A percentile compares a stretch with the other conserved stretches of the same genome.
phyloP scores from a whole-genome alignment of 2,797 vertebrate genomes.

The Sciurus carolinensis region DNA sequence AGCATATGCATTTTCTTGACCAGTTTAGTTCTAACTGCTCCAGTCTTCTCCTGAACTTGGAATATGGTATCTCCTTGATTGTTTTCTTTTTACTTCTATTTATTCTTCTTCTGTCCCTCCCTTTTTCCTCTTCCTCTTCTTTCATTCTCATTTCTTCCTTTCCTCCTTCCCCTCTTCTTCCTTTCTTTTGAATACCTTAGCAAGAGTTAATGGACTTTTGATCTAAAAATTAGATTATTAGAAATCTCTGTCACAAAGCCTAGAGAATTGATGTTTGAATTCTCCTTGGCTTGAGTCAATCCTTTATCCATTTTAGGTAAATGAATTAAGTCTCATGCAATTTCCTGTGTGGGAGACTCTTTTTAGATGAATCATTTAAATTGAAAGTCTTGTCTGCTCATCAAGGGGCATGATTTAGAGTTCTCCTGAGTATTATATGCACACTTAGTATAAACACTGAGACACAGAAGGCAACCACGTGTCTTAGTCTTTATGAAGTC shows the following conservation, averaged over 20 bases:
- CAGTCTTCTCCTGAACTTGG: background rate
- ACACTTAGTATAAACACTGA: slow-evolving; percentile 68
- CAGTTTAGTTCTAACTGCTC: background rate
- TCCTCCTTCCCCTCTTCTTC: background rate
- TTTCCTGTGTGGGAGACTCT: slow-evolving; percentile 85
- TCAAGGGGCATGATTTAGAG: slow-evolving; percentile 73
- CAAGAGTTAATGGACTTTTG: slow-evolving; percentile 76
- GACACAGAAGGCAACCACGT: slow-evolving; percentile 20
- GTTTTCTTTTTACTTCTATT: background rate
- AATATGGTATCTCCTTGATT: background rate
- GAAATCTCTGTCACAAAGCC: slow-evolving; percentile 65
- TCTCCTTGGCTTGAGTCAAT: slow-evolving; percentile 83
- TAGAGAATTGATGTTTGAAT: slow-evolving; percentile 77
- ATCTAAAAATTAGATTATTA: slow-evolving; percentile 75
- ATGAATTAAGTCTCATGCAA: slow-evolving; percentile 78
- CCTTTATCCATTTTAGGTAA: slow-evolving; percentile 84
- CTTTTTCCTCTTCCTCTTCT: rapidly evolving
- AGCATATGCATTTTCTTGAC: background rate
- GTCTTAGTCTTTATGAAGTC: slow-evolving; percentile 60
- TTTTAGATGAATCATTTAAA: slow-evolving; percentile 84
- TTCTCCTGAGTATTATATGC: slow-evolving; percentile 69
- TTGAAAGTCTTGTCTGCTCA: slow-evolving; percentile 79
- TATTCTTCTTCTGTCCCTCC: rapidly evolving
- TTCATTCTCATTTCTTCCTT: background rate
- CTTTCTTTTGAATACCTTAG: background rate